Base-by-base conservation (phyloP, 2,888 invertebrate genomes). In the Meiosimyza platycephala region DNA sequence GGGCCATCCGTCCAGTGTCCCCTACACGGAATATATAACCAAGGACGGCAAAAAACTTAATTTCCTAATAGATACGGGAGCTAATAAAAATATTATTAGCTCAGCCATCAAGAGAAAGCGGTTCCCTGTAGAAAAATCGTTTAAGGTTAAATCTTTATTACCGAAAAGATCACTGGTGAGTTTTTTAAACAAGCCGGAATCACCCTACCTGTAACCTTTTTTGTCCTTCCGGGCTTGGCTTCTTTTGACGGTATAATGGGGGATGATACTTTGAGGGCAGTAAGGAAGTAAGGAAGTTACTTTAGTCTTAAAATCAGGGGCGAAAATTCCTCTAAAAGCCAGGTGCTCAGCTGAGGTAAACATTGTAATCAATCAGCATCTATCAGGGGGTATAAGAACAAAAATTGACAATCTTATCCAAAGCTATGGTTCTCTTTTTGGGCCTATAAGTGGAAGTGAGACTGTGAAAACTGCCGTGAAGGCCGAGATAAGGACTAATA, bases 401-500 rank as follows among this genome's bases (percentile, higher is more conserved):
- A 57, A 57, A 18, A 57, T 57, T 22, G 12, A 18, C 4, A 57
- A 57, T 7, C 13, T 57, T 13, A 16, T 57, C 6, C 12, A 57
- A 57, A 6, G 16, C 12, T 57, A 22, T 22, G 22, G 12, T 22
- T 6, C 12, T 9, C 13, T 57, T 12, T 57, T 57, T 2, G 55
- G 55, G 6, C 55, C 55, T 5, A 16, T 57, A 16, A 57, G 9
- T 22, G 16, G 1, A 1, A 16, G 18, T 57, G 55, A 57, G 18
- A 16, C 7, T 7, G 55, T 57, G 9, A 18, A 57, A 22, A 57
- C 55, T 57, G 11, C 48, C 13, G 76, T 83, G 1, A 80, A 80
- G 72, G 85, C 86, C 51, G 71, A 80, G 62, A 87, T 87, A n/a
- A 74, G 76, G 48, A 82, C 81, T 1, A 78, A 73, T 1, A 76